Conservation (phyloP, 1,140 invertebrate species). For the Dysdera silvatica region DNA sequence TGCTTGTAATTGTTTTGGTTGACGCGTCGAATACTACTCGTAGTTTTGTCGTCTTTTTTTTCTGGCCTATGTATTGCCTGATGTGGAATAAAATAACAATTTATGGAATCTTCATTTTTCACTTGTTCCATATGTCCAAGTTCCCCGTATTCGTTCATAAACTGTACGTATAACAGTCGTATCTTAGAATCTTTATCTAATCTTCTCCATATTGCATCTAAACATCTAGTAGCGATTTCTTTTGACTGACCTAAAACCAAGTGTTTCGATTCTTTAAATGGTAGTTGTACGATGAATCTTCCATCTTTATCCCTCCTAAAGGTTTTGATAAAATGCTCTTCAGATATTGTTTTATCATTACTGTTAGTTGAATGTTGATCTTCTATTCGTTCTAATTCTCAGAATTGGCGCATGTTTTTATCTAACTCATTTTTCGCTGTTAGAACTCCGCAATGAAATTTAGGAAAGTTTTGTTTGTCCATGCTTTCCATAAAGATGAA, state of each 20-base stretch:
- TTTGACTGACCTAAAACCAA: too few relatives aligned
- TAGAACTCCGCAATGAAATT: too few relatives aligned
- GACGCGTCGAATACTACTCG: conserved; percentile 20
- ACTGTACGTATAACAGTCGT: not conserved
- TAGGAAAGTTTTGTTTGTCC: too few relatives aligned
- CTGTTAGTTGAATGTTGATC: not conserved
- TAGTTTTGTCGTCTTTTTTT: conserved; percentile 12
- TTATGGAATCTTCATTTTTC: not conserved
- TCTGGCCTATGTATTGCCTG: not conserved
- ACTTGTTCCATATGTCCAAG: not conserved
- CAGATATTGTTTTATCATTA: not conserved
- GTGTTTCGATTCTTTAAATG: too few relatives aligned
- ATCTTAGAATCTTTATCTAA: not conserved
- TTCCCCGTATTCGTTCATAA: not conserved
- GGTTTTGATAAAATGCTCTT: not conserved
- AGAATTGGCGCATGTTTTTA: too few relatives aligned
- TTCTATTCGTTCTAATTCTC: too few relatives aligned
- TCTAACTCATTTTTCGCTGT: too few relatives aligned
- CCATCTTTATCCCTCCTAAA: not conserved
- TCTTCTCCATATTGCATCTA: not conserved
- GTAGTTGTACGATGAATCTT: not conserved
- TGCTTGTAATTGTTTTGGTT: not conserved
- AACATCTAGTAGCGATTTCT: not conserved
- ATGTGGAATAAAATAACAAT: conserved; percentile 1
- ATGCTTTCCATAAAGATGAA: too few relatives aligned